These are phyloP conservation scores for Xiphophorus couchianus DNA, from an alignment of 2,113 vertebrate species.

Conservation along the genomic window DNA sequence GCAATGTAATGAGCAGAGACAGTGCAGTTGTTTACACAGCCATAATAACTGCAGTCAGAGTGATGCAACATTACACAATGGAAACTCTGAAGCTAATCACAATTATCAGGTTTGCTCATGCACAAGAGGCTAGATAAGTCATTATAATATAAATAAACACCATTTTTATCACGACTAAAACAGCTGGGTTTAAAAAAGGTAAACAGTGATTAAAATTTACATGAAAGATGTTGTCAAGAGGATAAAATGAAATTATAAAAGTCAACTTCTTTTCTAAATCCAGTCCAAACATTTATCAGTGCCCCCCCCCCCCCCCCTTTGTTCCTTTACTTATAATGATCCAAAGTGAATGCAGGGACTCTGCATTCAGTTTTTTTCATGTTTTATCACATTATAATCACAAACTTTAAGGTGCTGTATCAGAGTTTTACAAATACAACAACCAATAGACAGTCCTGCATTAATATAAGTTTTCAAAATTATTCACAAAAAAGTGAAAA, in stretches of 20 bases:
- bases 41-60: conserved; percentile 2
- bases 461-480: neutral
- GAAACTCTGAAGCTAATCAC: conserved; percentile 7
- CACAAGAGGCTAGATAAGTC: conserved; percentile 11
- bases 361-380: neutral
- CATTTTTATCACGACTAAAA: conserved; percentile 4
- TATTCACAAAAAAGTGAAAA: neutral
- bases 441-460: no score
- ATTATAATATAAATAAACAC: neutral
- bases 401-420: no score
- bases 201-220: conserved; percentile 44
- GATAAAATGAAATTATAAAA: conserved; percentile 36
- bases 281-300: conserved; percentile 18
- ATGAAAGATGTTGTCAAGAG: conserved; percentile 21
- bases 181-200: conserved; percentile 22
- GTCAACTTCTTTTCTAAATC: conserved; percentile 17
- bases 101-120: conserved; percentile 23
- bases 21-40: neutral
- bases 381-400: neutral
- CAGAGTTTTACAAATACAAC: no score
- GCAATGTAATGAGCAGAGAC: conserved; percentile 10
- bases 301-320: neutral
- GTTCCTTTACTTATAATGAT: neutral
- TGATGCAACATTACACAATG: conserved; percentile 10
- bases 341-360: neutral